A percentile compares a stretch with the other conserved stretches of the same genome.
Conservation (phyloP, 2,797 vertebrate species). For the Cercopithecus mitis region DNA sequence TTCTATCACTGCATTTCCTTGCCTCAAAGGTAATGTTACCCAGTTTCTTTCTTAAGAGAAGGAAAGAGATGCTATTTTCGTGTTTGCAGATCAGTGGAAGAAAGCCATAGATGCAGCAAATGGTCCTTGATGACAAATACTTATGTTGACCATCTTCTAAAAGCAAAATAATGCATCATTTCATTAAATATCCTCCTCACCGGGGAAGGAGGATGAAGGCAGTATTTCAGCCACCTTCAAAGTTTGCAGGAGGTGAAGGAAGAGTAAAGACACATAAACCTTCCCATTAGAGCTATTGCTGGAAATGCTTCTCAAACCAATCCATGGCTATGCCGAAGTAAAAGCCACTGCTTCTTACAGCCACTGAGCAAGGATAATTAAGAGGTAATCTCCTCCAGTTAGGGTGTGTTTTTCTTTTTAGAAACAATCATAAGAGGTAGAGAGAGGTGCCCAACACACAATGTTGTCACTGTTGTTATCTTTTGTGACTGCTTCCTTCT, state of each 20-base stretch:
- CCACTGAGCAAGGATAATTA: conserved; percentile 72
- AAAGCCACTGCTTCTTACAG: conserved; percentile 70
- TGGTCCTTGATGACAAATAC: neutral
- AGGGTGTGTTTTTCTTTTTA: conserved; percentile 49
- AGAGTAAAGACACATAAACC: conserved; percentile 46
- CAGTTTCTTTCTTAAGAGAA: neutral
- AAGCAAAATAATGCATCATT: conserved; percentile 31
- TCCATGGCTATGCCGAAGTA: conserved; percentile 34
- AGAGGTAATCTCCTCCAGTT: conserved; percentile 72
- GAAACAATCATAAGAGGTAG: conserved; percentile 63
- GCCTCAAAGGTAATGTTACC: conserved; percentile 44
- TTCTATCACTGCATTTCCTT: neutral
- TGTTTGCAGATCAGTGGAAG: neutral
- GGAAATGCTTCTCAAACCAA: conserved; percentile 25
- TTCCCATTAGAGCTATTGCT: conserved; percentile 58
- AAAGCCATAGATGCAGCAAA: conserved; percentile 28
- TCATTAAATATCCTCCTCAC: conserved; percentile 23
- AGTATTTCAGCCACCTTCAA: neutral
- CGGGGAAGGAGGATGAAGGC: neutral
- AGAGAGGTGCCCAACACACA: conserved; percentile 53
- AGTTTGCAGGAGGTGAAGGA: conserved; percentile 54
- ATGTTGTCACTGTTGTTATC: conserved; percentile 70
- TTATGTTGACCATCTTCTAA: neutral
- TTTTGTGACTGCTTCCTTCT: conserved; percentile 71
- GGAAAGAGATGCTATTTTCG: neutral